Evolutionary conservation across 2,888 invertebrate species (phyloP), one percentile per base, ranked within the genome.

Genomic region (Heliconius sara): DNA sequence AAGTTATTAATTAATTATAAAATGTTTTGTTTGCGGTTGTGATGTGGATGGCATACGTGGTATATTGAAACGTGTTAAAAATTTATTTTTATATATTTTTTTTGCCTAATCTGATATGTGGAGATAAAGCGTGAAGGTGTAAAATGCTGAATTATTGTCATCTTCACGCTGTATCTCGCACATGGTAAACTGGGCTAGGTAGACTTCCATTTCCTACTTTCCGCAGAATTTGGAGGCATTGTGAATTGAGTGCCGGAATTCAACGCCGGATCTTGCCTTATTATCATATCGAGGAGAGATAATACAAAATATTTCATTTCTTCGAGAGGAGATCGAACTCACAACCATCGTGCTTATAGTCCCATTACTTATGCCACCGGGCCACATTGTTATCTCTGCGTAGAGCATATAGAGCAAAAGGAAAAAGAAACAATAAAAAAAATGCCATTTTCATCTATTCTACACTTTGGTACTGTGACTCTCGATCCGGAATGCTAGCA

Each of bases 1-100:
- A 70, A 43, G 25, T 70, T 70, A 70, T 70, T 70, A 43, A 68
- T 68, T 39, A 70, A 70, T 70, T 43, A 70, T 70, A 70, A 43
- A 70, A 70, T 70, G 25, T 70, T 25, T 47, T 47, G 25, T 70
- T 47, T 7, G 70, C 25, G 70, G 43, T 43, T 70, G 7, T 16
- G 10, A 13, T 68, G 68, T 39, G 12, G 63, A 63, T 13, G 3
- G 2, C 19, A 2, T 68, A 68, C 12, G 10, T 68, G 67, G 22
- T 12, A n/a, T n/a, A 34, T 34, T 22, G 30, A 3, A 67, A 67
- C 12, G 22, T 52, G 30, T 9, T 22, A 10, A 60, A n/a, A 47
- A 60, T n/a, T 60, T 10, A n/a, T 60, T n/a, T n/a, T 3, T 3
- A n/a, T 60, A 57, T 22, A 22, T 60, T n/a, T 22, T 19, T 57